Base-by-base conservation (phyloP, 2,888 invertebrate genomes). In the Falcaria lacertinaria region DNA sequence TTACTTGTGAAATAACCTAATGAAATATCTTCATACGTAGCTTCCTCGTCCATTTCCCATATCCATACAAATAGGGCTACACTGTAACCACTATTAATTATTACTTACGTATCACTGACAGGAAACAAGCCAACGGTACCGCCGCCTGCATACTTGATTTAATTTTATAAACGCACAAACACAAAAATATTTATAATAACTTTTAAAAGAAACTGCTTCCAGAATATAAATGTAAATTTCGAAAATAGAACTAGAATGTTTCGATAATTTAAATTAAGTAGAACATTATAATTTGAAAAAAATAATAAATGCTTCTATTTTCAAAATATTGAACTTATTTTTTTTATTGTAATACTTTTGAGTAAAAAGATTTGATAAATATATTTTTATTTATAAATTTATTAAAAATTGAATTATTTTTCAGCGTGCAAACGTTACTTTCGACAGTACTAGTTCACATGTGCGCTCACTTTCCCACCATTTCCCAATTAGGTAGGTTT, bases 61-160 rank as follows among this genome's bases (percentile, higher is more conserved):
- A n/a, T n/a, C n/a, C n/a, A n/a, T n/a, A n/a, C n/a, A n/a, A n/a
- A n/a, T n/a, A n/a, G n/a, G n/a, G n/a, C n/a, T n/a, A n/a, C n/a
- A n/a, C n/a, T n/a, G n/a, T n/a, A n/a, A n/a, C n/a, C n/a, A n/a
- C n/a, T n/a, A n/a, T n/a, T n/a, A n/a, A n/a, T n/a, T 36, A 44
- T 37, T 56, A 85, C 86, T 84, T 47, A 88, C 87, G 75, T 69
- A 88, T 85, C 2, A 86, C 48, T 0, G 88, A 87, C 19, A 88
- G 61, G 37, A 88, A 84, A 52, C 88, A 88, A 2, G 84, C 86
- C 1, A 88, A 45, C 0, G 87, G 85, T 39, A 83, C 48, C 5
- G 71, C 50, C 0, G 77, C 52, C 50, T 80, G 78, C 85, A 87
- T 84, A 52, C 16, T 65, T 33, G 17, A 11, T 13, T 4, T 46